Base-by-base conservation (phyloP, 2,888 invertebrate genomes). In the Phrixothrix hirtus region DNA sequence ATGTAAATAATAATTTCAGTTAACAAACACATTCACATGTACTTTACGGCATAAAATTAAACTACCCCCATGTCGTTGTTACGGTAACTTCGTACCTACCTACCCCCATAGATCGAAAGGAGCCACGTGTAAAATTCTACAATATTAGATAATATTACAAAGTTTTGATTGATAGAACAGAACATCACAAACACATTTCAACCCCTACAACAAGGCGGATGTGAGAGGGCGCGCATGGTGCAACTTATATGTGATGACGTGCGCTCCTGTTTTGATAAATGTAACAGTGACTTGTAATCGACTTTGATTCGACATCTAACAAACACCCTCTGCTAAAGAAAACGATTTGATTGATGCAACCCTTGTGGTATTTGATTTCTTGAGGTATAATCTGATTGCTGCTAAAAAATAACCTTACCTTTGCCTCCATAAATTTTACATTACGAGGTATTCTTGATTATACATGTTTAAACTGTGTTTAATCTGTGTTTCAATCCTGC, bases 1-100 rank as follows among this genome's bases (percentile, higher is more conserved):
- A 66, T 72, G 75, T 74, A 75, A 76, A 76, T 75, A 76, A 75
- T 74, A 76, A 76, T 76, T 75, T 75, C 73, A 68, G 72, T 75
- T 75, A 74, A 74, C 76, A 76, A 76, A 76, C 75, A 75, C 69
- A 72, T 70, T 72, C 66, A 63, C 39, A 38, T 34, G 29, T 27
- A 31, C 43, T 29, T 12, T 14, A 4, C 43, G 21, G 32, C 17
- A 25, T 12, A 39, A 39, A 30, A 2, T 30, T 14, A n/a, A n/a
- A n/a, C n/a, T n/a, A n/a, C 39, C 29, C 39, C 17, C 16, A 15
- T n/a, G n/a, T n/a, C 41, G 41, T 21, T 31, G 17, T n/a, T 14
- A 9, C 34, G 25, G 11, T 25, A 6, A 13, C 31, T 31, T 31
- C 11, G 13, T 10, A n/a, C 29, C 29, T 29, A 21, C 21, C 7